A percentile compares a stretch with the other conserved stretches of the same genome.
Evolutionary conservation across 2,888 invertebrate species (phyloP).

Genomic region (Drosophila neoperkinsi): DNA sequence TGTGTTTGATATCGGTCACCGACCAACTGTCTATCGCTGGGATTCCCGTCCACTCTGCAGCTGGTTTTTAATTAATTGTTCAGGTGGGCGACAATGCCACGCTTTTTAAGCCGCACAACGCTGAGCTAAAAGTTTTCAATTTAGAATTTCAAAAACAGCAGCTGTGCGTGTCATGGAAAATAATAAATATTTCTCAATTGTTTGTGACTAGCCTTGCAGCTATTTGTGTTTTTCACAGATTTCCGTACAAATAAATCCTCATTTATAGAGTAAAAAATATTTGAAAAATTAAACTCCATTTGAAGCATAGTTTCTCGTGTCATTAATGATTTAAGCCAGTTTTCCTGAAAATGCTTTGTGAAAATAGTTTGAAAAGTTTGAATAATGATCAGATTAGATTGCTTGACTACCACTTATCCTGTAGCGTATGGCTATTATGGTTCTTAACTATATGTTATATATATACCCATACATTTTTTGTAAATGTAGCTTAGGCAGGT

Average conservation of each 20-base stretch:
- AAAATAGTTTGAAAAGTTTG: conserved; percentile 19
- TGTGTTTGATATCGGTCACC: conserved; percentile 56
- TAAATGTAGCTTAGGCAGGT: background rate
- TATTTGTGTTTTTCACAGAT: conserved; percentile 34
- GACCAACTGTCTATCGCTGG: conserved; percentile 1
- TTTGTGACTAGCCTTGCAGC: conserved; percentile 9
- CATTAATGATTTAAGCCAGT: conserved; percentile 65
- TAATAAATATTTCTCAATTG: conserved; percentile 61
- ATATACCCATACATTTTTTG: background rate
- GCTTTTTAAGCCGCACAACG: conserved; percentile 3
- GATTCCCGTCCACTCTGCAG: conserved; percentile 12
- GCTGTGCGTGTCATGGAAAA: conserved; percentile 35
- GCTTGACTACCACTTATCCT: background rate
- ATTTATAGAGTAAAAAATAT: conserved; percentile 11
- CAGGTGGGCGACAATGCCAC: conserved; percentile 39
- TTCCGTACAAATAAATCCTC: conserved; percentile 47
- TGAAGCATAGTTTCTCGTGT: conserved; percentile 31
- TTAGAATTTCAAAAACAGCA: conserved; percentile 41
- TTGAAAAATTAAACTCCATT: conserved; percentile 14
- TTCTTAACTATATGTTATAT: background rate
- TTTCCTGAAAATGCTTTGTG: conserved; percentile 48
- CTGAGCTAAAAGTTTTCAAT: conserved; percentile 40
- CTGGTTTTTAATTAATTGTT: conserved; percentile 61
- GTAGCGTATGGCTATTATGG: background rate
- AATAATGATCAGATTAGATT: background rate